phyloP scores from a whole-genome alignment of 2,113 vertebrate genomes.

The Serinus canaria region DNA sequence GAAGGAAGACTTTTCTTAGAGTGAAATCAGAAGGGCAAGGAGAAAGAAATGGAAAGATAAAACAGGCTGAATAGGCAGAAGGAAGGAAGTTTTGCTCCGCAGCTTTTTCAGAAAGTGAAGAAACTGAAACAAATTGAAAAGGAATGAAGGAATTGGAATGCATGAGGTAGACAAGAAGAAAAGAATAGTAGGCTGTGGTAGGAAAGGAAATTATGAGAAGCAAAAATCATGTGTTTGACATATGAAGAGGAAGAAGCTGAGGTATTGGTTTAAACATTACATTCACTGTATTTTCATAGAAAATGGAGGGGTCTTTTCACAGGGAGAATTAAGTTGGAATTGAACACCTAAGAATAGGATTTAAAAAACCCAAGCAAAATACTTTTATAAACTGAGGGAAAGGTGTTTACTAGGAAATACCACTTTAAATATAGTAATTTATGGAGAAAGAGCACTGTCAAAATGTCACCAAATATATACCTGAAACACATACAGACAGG shows the following conservation, averaged over 20 bases:
- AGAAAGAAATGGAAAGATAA: neutral
- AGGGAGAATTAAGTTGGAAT: neutral
- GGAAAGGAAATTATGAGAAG: neutral
- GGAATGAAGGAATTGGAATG: neutral
- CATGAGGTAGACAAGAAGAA: neutral
- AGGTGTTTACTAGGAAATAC: neutral
- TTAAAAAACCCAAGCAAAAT: neutral
- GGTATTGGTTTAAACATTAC: neutral
- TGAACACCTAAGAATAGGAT: neutral
- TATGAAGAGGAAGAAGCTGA: neutral
- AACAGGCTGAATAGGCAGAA: neutral
- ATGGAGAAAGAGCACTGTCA: neutral
- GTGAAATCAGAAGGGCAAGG: neutral
- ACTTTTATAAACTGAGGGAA: neutral
- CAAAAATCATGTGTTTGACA: neutral
- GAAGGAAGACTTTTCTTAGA: slow-evolving; percentile 16
- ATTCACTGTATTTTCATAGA: neutral
- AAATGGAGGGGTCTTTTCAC: neutral
- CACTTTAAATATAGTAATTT: neutral
- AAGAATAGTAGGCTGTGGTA: neutral
- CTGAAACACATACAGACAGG: neutral
- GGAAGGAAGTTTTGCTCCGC: neutral
- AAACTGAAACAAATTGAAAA: neutral
- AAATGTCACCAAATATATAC: neutral
- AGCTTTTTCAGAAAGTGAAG: neutral